Percentiles rank a stretch among this genome's conserved stretches.
Conservation (phyloP, 2,888 invertebrate species). For the Eupithecia pulchellata region DNA sequence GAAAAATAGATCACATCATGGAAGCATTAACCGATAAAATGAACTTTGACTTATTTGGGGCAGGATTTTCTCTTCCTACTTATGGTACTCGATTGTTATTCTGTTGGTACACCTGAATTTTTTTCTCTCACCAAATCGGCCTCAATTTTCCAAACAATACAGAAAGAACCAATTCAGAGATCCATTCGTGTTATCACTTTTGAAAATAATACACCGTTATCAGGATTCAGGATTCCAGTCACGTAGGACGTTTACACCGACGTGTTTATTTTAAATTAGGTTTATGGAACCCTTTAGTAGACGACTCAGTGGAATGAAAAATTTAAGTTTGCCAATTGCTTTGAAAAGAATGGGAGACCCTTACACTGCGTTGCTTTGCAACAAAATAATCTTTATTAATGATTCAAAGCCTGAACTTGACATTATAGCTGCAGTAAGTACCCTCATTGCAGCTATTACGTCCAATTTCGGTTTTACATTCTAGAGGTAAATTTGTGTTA, state of each 20-base stretch:
- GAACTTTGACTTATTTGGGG: not conserved
- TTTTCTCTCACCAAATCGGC: slow-evolving; percentile 17
- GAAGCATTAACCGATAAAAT: not conserved
- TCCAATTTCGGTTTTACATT: too few species aligned
- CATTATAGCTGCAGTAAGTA: too few species aligned
- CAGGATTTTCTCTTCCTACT: not conserved
- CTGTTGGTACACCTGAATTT: slow-evolving; percentile 3
- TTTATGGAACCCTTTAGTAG: slow-evolving; percentile 75
- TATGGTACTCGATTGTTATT: slow-evolving; percentile 1
- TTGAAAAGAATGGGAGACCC: not conserved
- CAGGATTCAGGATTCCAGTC: slow-evolving; percentile 72
- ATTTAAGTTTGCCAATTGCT: slow-evolving; percentile 70
- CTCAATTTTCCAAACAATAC: slow-evolving; percentile 36
- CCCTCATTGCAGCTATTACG: too few species aligned
- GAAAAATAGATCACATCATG: not conserved
- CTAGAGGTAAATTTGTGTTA: too few species aligned
- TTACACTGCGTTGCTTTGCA: not conserved
- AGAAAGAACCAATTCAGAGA: slow-evolving; percentile 44
- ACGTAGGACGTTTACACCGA: slow-evolving; percentile 78
- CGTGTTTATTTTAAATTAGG: slow-evolving; percentile 84
- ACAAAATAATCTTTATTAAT: not conserved
- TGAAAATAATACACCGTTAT: slow-evolving; percentile 71
- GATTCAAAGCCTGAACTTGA: not conserved
- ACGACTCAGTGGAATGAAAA: slow-evolving; percentile 73
- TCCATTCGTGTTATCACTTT: slow-evolving; percentile 66